Base-by-base conservation (phyloP, 2,113 vertebrate species). In the Apodemus speciosus region DNA sequence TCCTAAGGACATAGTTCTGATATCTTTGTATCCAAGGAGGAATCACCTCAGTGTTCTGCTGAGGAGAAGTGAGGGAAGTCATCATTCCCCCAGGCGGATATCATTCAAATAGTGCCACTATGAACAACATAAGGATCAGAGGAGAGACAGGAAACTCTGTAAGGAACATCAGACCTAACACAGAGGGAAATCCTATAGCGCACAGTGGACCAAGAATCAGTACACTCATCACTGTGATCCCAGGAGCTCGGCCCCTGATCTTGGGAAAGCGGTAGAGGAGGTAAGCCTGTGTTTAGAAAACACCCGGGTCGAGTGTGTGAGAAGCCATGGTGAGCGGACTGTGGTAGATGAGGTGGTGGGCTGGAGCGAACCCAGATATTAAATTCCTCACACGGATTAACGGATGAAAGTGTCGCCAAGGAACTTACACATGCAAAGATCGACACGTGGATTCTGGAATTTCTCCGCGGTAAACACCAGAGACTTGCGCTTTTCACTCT, bases 331-430 rank as follows among this genome's bases (percentile, higher is more conserved):
- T 56, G 76, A 38, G 20, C 51, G n/a, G 40, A 5, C 18, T 32
- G 35, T 38, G 30, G 77, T 80, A n/a, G 35, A 10, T 38, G 51
- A 38, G 35, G n/a, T 38, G 69, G 56, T 58, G 56, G 20, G 20
- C 56, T 58, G 21, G 56, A 32, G 27, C 30, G 14, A 7, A 35
- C 51, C 11, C 49, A 56, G n/a, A 76, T 49, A 32, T n/a, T 56
- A 35, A 11, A 56, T 79, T 56, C 23, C 35, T 23, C 51, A 56
- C 18, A 38, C 20, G 56, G 18, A 27, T 2, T 23, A 80, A 7
- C 13, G 1, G 20, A 4, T 56, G 9, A 23, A 79, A 23, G 10
- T 56, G 35, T 23, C 10, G 2, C 0, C 5, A 56, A n/a, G 6
- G 18, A 23, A n/a, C 32, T 56, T 58, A 80, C 2, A 56, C 20